phyloP scores from a whole-genome alignment of 2,113 vertebrate species.

The Brachyistius frenatus region DNA sequence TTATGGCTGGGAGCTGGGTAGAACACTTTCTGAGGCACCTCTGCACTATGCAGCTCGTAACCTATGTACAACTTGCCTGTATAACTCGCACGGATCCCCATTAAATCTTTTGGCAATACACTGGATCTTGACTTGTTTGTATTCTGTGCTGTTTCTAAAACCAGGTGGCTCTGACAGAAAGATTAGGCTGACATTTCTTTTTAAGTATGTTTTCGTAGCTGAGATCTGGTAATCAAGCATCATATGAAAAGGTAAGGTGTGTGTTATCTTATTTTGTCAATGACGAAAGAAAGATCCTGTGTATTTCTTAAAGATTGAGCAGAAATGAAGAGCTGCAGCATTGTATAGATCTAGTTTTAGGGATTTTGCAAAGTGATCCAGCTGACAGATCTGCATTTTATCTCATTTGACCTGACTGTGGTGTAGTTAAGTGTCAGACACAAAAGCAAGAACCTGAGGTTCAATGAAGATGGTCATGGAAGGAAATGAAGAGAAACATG shows the following conservation, averaged over 20 bases:
- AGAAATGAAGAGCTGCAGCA: not conserved
- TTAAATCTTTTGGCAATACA: not conserved
- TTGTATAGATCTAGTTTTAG: not conserved
- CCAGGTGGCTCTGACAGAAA: too few relatives aligned
- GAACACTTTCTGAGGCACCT: not conserved
- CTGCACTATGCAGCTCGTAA: not conserved
- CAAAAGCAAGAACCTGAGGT: not conserved
- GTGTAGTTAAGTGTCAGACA: not conserved
- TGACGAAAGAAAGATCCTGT: not conserved
- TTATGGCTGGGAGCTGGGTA: not conserved
- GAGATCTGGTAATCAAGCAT: not conserved
- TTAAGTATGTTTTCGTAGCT: not conserved
- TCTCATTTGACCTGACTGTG: not conserved
- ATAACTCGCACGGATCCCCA: not conserved
- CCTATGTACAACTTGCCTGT: not conserved
- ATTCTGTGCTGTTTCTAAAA: not conserved
- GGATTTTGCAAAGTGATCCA: not conserved
- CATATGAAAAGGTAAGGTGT: not conserved
- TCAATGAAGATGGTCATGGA: not conserved
- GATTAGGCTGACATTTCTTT: too few relatives aligned
- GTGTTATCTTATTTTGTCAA: not conserved
- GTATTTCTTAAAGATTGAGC: not conserved
- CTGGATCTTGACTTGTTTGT: not conserved
- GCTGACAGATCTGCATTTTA: slow-evolving; percentile 9
- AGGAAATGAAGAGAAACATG: not conserved